phyloP scores from a whole-genome alignment of 1,140 invertebrate genomes.

The Drosophila eugracilis region DNA sequence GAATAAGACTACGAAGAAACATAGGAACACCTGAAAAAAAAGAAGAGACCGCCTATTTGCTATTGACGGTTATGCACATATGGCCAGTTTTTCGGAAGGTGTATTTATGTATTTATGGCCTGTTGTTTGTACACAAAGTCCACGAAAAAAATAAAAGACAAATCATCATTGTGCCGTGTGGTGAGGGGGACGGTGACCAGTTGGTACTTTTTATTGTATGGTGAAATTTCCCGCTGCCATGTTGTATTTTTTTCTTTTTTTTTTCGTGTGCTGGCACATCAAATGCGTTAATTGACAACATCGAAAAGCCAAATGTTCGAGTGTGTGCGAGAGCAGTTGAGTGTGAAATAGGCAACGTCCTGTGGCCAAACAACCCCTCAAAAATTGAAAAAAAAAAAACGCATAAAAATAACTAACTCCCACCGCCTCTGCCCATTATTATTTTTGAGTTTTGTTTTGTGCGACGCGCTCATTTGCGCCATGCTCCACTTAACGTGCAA shows the following conservation, averaged over 20 bases:
- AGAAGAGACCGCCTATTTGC: neutral
- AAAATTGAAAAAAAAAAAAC: constrained; percentile 1
- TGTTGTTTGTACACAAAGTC: constrained; percentile 43
- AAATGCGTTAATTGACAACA: constrained; percentile 76
- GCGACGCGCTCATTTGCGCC: constrained; percentile 55
- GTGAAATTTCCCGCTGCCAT: constrained; percentile 75
- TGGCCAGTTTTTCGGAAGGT: constrained; percentile 11
- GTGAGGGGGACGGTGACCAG: constrained; percentile 29
- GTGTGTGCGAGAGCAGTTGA: constrained; percentile 31
- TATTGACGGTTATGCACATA: neutral
- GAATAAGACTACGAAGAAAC: neutral
- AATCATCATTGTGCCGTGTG: constrained; percentile 23
- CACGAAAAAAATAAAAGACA: constrained; percentile 37
- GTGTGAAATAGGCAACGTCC: constrained; percentile 68
- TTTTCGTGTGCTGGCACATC: constrained; percentile 60
- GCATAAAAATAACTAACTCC: constrained; percentile 4
- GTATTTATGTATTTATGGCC: constrained; percentile 20
- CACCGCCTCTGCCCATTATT: constrained; percentile 31
- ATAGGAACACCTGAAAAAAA: constrained; percentile 6
- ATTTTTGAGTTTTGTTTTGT: constrained; percentile 62
- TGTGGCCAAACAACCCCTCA: constrained; percentile 20
- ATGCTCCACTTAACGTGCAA: constrained; percentile 79
- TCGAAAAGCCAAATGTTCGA: constrained; percentile 31
- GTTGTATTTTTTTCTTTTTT: constrained; percentile 57
- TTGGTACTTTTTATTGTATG: constrained; percentile 62